phyloP scores from a whole-genome alignment of 2,797 vertebrate genomes.

The Cyprinella venusta region DNA sequence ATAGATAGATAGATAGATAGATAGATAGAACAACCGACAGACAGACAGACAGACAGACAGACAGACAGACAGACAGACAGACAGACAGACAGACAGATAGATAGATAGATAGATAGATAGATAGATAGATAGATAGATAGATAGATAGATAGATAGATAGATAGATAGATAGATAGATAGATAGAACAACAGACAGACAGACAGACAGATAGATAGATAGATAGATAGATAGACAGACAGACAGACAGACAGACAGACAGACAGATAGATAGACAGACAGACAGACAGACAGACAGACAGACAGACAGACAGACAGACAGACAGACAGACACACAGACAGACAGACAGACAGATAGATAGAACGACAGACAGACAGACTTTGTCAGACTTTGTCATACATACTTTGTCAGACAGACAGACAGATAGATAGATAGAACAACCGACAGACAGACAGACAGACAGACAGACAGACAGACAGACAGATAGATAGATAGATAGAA shows the following conservation, averaged over 20 bases:
- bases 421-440: background rate
- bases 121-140: background rate
- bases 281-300: background rate
- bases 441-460: accelerated
- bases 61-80: background rate
- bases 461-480: background rate
- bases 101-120: background rate
- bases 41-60: background rate
- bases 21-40: background rate
- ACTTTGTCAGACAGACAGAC: background rate
- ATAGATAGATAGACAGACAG: background rate
- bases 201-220: background rate
- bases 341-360: background rate
- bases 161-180: background rate
- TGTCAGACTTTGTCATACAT: too few relatives aligned
- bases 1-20: background rate
- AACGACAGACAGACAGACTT: accelerated
- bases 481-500: background rate
- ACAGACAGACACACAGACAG: background rate
- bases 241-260: background rate
- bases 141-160: background rate
- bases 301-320: background rate
- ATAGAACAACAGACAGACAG: background rate
- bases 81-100: background rate
- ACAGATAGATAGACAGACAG: too few relatives aligned